Conservation (phyloP, 2,113 vertebrate genomes). For the Podarcis cretensis region DNA sequence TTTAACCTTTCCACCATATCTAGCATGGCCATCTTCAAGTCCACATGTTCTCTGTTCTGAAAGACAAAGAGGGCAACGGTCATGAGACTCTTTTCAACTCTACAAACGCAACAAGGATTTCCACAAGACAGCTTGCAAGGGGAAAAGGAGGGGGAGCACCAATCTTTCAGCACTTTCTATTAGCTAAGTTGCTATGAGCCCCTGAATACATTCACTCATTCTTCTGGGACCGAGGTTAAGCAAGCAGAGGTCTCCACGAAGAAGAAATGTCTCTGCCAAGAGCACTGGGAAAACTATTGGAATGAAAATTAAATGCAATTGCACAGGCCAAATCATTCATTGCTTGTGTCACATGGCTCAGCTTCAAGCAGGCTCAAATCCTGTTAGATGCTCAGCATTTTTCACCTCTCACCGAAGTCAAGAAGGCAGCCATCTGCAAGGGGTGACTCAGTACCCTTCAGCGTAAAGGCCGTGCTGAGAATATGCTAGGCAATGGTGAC, state of each 20-base stretch:
- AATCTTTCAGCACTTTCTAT: constrained; percentile 61
- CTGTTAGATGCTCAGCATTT: constrained; percentile 28
- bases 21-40: constrained; percentile 82
- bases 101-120: constrained; percentile 61
- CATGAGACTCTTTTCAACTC: constrained; percentile 53
- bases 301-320: constrained; percentile 70
- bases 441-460: constrained; percentile 14
- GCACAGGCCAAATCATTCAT: constrained; percentile 45
- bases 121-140: constrained; percentile 48
- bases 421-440: neutral
- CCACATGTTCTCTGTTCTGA: constrained; percentile 81
- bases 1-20: constrained; percentile 88
- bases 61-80: constrained; percentile 60
- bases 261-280: constrained; percentile 54
- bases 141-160: constrained; percentile 1
- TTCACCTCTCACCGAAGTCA: constrained; percentile 1
- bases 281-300: constrained; percentile 58
- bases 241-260: constrained; percentile 46
- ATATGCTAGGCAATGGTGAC: neutral
- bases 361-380: constrained; percentile 15
- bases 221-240: constrained; percentile 59
- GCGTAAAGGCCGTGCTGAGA: neutral
- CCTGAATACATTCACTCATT: constrained; percentile 64
- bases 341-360: constrained; percentile 52
- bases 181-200: constrained; percentile 57